Base-by-base conservation (phyloP, 1,140 invertebrate genomes). In the Camponotus vicinus region DNA sequence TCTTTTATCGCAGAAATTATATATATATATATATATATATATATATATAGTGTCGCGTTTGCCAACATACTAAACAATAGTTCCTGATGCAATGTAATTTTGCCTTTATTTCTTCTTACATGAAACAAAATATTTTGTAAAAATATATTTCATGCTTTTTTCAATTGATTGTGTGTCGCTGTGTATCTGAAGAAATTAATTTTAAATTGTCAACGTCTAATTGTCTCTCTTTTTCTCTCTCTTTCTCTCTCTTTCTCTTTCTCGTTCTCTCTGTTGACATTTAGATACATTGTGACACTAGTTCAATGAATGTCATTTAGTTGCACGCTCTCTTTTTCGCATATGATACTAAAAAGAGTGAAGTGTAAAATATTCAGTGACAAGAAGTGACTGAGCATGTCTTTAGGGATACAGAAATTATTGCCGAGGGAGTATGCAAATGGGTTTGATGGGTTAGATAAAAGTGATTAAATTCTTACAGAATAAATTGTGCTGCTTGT, bases 261-360 rank as follows among this genome's bases (percentile, higher is more conserved):
- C 9, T 45, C 42, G 13, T 2, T 45, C 11, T 11, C 4, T 32
- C 1, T n/a, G 34, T 79, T 69, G 45, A 52, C 13, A 69, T 69
- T 82, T n/a, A 57, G 21, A 3, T 32, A 40, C 67, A 88, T 87
- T 88, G 88, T 57, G 49, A 73, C 52, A 71, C 52, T 63, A 85
- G 42, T 55, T 88, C 82, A 90, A 90, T 57, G 87, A 91, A 91
- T 80, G 84, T 86, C 59, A 69, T 91, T 76, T 85, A 89, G 84
- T 77, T 52, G n/a, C 69, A 49, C 66, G 86, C 76, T 66, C 63
- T 87, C 64, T 70, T 88, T 90, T 91, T 73, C 55, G 32, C 40
- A 75, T 75, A 67, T 83, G 49, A 8, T 34, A 73, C 32, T 59
- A 57, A 85, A 82, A 67, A 15, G 75, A 78, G 27, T 21, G 13